These are phyloP conservation scores for Vanacampus margaritifer DNA, from an alignment of 2,113 vertebrate species.

Conservation along the genomic window DNA sequence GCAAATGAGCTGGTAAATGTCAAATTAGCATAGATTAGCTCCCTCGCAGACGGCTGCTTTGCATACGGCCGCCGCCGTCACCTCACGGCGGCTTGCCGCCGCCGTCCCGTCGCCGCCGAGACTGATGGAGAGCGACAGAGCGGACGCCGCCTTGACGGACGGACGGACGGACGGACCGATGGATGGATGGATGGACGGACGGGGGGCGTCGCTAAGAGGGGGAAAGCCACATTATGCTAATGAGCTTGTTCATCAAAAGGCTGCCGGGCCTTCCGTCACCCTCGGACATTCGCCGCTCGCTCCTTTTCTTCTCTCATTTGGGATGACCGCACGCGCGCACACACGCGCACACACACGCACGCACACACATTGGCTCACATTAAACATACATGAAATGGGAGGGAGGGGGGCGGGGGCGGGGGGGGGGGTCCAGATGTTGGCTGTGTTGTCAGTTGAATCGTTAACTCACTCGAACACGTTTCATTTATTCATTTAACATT, in stretches of 20 bases:
- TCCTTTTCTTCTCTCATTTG: neutral
- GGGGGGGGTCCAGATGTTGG: constrained; percentile 54
- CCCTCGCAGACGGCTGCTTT: constrained; percentile 77
- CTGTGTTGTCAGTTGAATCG: constrained; percentile 50
- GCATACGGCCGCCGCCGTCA: constrained; percentile 77
- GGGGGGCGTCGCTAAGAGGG: constrained; percentile 60
- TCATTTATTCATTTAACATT: constrained; percentile 56
- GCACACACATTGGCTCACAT: constrained; percentile 50
- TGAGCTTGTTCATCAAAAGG: constrained; percentile 73
- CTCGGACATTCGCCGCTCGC: constrained; percentile 3
- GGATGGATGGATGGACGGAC: constrained; percentile 2
- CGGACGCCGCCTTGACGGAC: constrained; percentile 65
- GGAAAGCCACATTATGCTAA: constrained; percentile 81
- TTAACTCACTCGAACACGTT: constrained; percentile 47
- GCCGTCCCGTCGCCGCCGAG: constrained; percentile 78
- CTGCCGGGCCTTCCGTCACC: constrained; percentile 46
- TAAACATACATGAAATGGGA: constrained; percentile 42
- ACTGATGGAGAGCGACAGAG: constrained; percentile 90
- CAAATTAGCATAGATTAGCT: constrained; percentile 96
- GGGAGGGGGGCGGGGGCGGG: neutral
- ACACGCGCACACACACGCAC: constrained; percentile 41
- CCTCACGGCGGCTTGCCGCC: constrained; percentile 80
- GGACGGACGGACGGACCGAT: constrained; percentile 22
- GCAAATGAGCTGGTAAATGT: constrained; percentile 94
- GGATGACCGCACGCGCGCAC: neutral